Evolutionary conservation across 2,888 invertebrate genomes (phyloP), one percentile per base, ranked within the genome.

Genomic region (Coronaproctus castanopsis): DNA sequence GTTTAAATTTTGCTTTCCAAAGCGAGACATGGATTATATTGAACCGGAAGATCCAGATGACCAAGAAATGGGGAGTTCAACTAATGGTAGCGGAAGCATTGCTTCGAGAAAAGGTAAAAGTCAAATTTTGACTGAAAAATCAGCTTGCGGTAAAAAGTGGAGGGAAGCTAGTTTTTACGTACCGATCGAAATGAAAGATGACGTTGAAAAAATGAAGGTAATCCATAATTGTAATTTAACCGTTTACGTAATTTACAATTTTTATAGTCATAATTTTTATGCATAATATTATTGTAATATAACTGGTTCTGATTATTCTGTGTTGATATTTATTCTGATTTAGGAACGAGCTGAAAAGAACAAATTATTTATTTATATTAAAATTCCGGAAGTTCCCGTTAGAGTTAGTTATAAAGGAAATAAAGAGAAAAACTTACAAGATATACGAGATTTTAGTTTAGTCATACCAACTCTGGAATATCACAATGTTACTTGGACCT

Each of bases 401-500:
- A 78, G 89, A 58, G 89, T 92, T 5, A 91, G 90, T 63, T 92
- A 91, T 72, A 93, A 92, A 78, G 97, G 98, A 21, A 92, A 89
- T 71, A 98, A 98, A 72, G 95, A 97, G 72, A 98, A 98, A 75
- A 97, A 97, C 73, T 77, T 98, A 55, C 90, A 90, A 70, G 97
- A 98, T 70, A 86, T 98, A 14, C 80, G 93, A 54, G 92, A 96
- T 70, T 85, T 97, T 68, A 88, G 88, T 52, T 78, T 98, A 21
- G 85, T 92, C 36, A 85, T 98, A 72, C 97, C 98, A 0, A 92
- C 95, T 0, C 76, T 97, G 64, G 98, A 98, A 73, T 98, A 96
- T 73, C 97, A 98, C 72, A 97, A 98, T 72, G 89, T 92, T 58
- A 97, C 96, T 2, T 99, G 98, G 98, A 98, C 97, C 0, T 98